A percentile compares a stretch with the other conserved stretches of the same genome.
phyloP scores from a whole-genome alignment of 2,113 vertebrate species.

The Odocoileus virginianus region DNA sequence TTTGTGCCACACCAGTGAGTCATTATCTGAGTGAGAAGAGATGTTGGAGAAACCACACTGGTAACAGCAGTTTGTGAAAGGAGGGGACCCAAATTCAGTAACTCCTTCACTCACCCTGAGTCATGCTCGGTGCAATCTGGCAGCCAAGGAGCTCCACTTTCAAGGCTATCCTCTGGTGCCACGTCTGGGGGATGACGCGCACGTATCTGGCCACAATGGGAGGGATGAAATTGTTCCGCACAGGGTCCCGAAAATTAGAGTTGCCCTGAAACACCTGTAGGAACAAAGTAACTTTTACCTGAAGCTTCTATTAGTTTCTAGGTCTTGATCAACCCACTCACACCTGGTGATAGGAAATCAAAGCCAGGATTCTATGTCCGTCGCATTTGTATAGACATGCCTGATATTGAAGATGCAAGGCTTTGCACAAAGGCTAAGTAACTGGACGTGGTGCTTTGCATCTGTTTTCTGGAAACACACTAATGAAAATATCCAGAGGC shows the following conservation, averaged over 20 bases:
- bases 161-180: conserved; percentile 85
- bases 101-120: background rate
- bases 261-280: conserved; percentile 87
- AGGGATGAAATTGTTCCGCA: conserved; percentile 86
- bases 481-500: background rate
- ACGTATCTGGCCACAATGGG: conserved; percentile 83
- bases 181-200: conserved; percentile 82
- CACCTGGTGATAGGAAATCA: background rate
- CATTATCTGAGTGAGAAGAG: conserved; percentile 73
- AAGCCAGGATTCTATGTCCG: background rate
- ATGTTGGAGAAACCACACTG: background rate
- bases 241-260: conserved; percentile 78
- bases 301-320: background rate
- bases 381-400: background rate
- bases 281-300: background rate
- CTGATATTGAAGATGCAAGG: background rate
- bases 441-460: background rate
- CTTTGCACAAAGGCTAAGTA: background rate
- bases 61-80: background rate
- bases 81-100: fast-evolving
- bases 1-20: conserved; percentile 78
- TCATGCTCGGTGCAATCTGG: conserved; percentile 75
- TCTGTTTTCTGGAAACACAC: background rate
- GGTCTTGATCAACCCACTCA: background rate
- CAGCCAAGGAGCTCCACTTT: conserved; percentile 87